A percentile compares a stretch with the other conserved stretches of the same genome.
These are phyloP conservation scores for Orchestes rusci DNA, from an alignment of 2,888 invertebrate genomes.

Conservation along the genomic window DNA sequence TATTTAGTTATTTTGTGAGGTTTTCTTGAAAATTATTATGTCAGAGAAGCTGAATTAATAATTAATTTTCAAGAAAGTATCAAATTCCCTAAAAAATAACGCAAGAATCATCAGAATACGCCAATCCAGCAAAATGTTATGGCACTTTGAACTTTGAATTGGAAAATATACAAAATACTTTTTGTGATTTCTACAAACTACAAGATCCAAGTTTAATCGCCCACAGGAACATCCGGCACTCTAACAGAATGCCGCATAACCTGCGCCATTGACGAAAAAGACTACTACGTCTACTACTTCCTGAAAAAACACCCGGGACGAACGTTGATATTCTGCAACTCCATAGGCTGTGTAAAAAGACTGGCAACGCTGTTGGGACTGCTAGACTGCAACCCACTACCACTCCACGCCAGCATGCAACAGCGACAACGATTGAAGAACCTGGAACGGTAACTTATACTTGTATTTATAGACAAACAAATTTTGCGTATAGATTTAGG, in stretches of 20 bases:
- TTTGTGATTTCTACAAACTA: too few relatives aligned
- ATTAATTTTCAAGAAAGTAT: too few relatives aligned
- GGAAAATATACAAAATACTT: too few relatives aligned
- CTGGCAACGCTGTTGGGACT: conserved; percentile 61
- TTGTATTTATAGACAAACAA: conserved; percentile 6
- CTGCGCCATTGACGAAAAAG: conserved; percentile 75
- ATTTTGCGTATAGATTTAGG: conserved; percentile 52
- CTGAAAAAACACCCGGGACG: conserved; percentile 76
- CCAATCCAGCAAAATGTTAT: too few relatives aligned
- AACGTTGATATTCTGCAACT: conserved; percentile 90
- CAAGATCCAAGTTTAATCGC: too few relatives aligned
- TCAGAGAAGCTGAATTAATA: too few relatives aligned
- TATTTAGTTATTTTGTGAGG: too few relatives aligned
- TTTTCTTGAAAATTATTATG: too few relatives aligned
- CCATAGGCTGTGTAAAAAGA: conserved; percentile 86
- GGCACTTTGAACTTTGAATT: too few relatives aligned
- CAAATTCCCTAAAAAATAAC: too few relatives aligned
- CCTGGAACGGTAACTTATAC: conserved; percentile 62
- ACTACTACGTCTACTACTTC: conserved; percentile 89
- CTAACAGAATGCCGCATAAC: conserved; percentile 79
- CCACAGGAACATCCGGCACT: conserved; percentile 72
- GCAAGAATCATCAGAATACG: too few relatives aligned
- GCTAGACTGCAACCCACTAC: conserved; percentile 65
- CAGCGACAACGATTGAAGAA: conserved; percentile 91
- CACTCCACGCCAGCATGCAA: conserved; percentile 85